phyloP scores from a whole-genome alignment of 2,113 vertebrate genomes.

The Campylorhamphus procurvoides region DNA sequence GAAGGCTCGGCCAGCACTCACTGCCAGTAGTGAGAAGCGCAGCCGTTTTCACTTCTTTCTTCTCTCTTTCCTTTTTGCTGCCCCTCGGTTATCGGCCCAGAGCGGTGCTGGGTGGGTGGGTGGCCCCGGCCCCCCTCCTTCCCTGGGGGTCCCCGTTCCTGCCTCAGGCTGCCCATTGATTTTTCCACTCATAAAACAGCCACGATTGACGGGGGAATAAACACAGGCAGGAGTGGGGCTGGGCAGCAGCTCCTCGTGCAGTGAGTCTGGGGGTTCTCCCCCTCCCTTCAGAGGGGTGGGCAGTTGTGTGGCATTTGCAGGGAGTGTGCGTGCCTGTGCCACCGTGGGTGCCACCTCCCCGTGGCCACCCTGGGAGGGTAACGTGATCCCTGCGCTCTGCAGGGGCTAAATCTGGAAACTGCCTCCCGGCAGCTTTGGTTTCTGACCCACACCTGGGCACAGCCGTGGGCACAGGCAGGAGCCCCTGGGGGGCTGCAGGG shows the following conservation, averaged over 20 bases:
- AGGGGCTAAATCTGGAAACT: constrained; percentile 17
- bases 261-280: not conserved
- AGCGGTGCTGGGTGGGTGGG: accelerated
- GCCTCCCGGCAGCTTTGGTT: not conserved
- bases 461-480: not conserved
- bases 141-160: not conserved
- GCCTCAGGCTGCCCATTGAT: not conserved
- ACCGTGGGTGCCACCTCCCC: not conserved
- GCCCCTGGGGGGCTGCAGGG: not conserved
- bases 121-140: not conserved
- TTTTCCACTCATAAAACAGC: not conserved
- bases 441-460: not conserved
- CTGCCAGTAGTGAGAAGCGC: not conserved
- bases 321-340: accelerated
- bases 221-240: accelerated
- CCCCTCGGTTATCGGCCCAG: not conserved
- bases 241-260: not conserved
- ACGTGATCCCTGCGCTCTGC: not conserved
- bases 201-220: not conserved
- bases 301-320: not conserved
- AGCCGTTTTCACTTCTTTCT: constrained; percentile 47
- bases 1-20: not conserved
- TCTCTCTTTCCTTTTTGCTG: not conserved
- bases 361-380: not conserved
- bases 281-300: not conserved